These are phyloP conservation scores for Menidia beryllina DNA, from an alignment of 2,113 vertebrate genomes.

Conservation along the genomic window DNA sequence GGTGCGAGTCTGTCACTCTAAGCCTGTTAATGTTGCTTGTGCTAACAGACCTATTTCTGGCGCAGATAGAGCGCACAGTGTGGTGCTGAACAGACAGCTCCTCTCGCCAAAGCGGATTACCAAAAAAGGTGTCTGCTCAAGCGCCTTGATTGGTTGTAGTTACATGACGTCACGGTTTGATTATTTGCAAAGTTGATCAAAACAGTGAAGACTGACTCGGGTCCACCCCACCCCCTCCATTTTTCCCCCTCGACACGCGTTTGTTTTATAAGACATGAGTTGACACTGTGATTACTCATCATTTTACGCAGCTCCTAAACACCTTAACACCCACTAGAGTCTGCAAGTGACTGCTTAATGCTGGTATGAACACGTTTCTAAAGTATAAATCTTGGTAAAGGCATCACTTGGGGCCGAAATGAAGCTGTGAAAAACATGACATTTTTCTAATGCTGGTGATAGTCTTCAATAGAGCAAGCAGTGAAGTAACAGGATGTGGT, in stretches of 20 bases:
- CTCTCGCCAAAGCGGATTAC: slow-evolving; percentile 70
- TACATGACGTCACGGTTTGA: slow-evolving; percentile 60
- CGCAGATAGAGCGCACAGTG: slow-evolving; percentile 28
- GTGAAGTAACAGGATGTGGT: slow-evolving; percentile 56
- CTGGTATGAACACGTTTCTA: neutral
- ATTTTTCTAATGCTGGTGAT: slow-evolving; percentile 20
- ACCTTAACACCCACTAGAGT: no score
- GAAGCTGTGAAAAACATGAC: neutral
- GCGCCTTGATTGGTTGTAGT: slow-evolving; percentile 70
- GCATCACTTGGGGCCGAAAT: neutral
- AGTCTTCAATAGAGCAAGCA: slow-evolving; percentile 27
- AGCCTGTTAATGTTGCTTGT: slow-evolving; percentile 54
- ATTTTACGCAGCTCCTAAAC: no score
- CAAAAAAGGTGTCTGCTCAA: slow-evolving; percentile 56
- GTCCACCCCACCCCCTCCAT: neutral
- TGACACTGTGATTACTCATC: no score
- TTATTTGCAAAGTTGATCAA: slow-evolving; percentile 17
- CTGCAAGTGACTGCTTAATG: neutral
- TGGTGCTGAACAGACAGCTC: slow-evolving; percentile 71
- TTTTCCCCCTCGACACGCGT: no score
- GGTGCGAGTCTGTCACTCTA: slow-evolving; percentile 29
- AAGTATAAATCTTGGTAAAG: neutral
- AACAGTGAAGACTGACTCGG: neutral
- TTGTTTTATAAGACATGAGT: no score
- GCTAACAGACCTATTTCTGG: slow-evolving; percentile 63